A percentile compares a stretch with the other conserved stretches of the same genome.
Evolutionary conservation across 1,140 invertebrate genomes (phyloP).

Genomic region (Heterodera schachtii): DNA sequence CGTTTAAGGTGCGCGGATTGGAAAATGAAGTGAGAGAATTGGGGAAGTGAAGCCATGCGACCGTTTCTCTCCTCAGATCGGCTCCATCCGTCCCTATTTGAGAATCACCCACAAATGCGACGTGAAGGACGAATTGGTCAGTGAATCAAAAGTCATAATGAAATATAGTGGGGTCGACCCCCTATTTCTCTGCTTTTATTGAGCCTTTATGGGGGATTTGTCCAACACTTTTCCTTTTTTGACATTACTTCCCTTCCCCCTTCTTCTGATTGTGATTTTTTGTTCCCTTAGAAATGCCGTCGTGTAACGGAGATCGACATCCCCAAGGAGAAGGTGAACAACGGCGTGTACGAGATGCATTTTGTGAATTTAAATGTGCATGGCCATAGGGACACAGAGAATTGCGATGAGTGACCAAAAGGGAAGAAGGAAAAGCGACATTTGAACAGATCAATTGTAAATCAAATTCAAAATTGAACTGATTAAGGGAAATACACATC

Average conservation of each 20-base stretch:
- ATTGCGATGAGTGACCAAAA: constrained; percentile 30
- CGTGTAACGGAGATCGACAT: constrained; percentile 57
- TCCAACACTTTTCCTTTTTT: constrained; percentile 2
- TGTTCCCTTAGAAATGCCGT: constrained; percentile 44
- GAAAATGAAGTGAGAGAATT: constrained; percentile 50
- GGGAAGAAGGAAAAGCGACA: too few species aligned
- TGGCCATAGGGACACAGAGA: constrained; percentile 51
- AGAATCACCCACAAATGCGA: constrained; percentile 56
- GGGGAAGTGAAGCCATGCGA: too few species aligned
- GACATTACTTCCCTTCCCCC: not conserved
- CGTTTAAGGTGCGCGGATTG: constrained; percentile 40
- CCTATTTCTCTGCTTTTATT: too few species aligned
- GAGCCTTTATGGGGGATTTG: too few species aligned
- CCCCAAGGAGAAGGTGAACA: constrained; percentile 50
- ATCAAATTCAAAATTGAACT: not conserved
- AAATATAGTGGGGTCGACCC: not conserved
- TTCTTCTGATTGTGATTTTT: too few species aligned
- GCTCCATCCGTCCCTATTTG: constrained; percentile 53
- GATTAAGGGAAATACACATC: not conserved
- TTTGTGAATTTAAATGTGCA: constrained; percentile 60
- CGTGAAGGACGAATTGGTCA: constrained; percentile 44
- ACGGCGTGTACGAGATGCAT: constrained; percentile 51
- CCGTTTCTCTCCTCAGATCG: constrained; percentile 6
- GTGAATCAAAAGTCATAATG: not conserved
- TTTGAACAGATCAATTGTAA: not conserved